Base-by-base conservation (phyloP, 2,888 invertebrate genomes). In the Coelopa pilipes region DNA sequence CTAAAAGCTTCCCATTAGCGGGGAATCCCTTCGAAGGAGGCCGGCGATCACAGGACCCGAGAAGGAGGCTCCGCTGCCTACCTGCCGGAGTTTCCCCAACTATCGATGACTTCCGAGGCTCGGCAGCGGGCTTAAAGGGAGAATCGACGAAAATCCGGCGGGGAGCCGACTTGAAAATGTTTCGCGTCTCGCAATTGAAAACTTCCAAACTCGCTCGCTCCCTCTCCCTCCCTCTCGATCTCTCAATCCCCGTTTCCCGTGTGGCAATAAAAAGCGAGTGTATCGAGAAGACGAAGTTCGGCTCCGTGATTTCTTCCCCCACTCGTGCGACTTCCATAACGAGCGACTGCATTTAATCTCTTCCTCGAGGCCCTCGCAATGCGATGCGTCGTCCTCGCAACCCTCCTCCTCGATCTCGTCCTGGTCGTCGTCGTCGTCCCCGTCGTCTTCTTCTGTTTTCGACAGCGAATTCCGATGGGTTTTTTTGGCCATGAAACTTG, bases 301-400 rank as follows among this genome's bases (percentile, higher is more conserved):
- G 34, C 34, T 34, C 34, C 34, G 7, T 34, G 34, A 34, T 34
- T 34, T 34, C 7, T 7, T 34, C 34, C 7, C 34, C 7, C 34
- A 4, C 62, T 15, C 24, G 34, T 53, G 62, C 62, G 34, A 50
- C 66, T 66, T 66, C 24, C 19, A 66, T 66, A 66, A 66, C 66
- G 66, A 66, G 66, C 66, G 66, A 66, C 66, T 50, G 66, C 66
- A 66, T 66, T 66, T 66, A 66, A 66, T 19, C 49, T 66, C 21
- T 19, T 66, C 19, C 45, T 66, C 17, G 7, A 17, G 19, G 12
- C 11, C 17, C 24, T n/a, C 24, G 7, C 19, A 21, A 24, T 59
- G 57, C 11, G 57, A 12, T 59, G 17, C 21, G 19, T 21, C 21
- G 19, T 17, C 57, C 12, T 59, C 24, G 11, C 49, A 49, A 49